phyloP scores from a whole-genome alignment of 2,888 invertebrate genomes.

The Mechanitis mazaeus region DNA sequence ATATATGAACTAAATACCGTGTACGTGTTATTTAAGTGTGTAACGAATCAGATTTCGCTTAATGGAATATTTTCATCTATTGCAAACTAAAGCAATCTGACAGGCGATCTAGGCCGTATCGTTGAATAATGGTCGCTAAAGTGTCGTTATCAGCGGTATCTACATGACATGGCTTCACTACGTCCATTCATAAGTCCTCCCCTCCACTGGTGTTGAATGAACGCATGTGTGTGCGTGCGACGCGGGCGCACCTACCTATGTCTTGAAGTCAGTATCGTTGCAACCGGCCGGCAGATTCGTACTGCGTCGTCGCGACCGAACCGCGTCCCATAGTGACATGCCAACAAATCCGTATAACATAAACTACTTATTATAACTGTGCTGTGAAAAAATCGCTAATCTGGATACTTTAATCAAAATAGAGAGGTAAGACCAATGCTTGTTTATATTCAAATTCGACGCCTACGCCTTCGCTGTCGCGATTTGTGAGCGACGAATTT shows the following conservation, averaged over 20 bases:
- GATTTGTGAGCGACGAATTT: conserved; percentile 74
- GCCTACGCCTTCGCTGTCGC: conserved; percentile 71
- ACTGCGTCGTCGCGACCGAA: conserved; percentile 41
- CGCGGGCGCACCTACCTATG: conserved; percentile 57
- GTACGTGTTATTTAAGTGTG: too few species aligned
- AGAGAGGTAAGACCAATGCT: conserved; percentile 70
- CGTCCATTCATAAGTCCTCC: conserved; percentile 74
- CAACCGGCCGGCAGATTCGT: conserved; percentile 49
- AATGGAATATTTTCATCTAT: conserved; percentile 26
- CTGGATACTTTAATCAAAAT: conserved; percentile 72
- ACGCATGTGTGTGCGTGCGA: conserved; percentile 55
- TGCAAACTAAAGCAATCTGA: conserved; percentile 28
- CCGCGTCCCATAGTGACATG: conserved; percentile 55
- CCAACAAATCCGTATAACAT: conserved; percentile 58
- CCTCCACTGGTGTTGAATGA: conserved; percentile 63
- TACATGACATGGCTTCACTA: conserved; percentile 61
- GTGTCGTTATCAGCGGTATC: conserved; percentile 68
- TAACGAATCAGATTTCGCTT: conserved; percentile 36
- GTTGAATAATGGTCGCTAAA: conserved; percentile 55
- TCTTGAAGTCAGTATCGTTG: conserved; percentile 49
- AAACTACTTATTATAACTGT: conserved; percentile 48
- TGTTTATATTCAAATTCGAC: conserved; percentile 70
- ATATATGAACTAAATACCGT: neutral
- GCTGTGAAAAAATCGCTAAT: conserved; percentile 64
- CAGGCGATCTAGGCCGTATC: conserved; percentile 40